These are phyloP conservation scores for Oxystoma pomonae DNA, from an alignment of 2,888 invertebrate species.

Conservation along the genomic window DNA sequence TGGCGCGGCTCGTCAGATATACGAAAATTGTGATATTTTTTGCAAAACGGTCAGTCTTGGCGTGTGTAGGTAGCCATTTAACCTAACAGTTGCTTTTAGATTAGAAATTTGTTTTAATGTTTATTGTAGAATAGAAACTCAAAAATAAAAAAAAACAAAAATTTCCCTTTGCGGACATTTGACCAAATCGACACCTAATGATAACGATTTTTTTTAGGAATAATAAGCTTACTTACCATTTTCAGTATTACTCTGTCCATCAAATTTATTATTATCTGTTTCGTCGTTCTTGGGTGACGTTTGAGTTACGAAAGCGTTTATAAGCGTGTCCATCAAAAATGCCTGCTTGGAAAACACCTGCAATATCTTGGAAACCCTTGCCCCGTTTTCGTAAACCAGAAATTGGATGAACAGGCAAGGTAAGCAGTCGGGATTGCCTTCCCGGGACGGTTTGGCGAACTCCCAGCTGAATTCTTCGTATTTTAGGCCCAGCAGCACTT, in stretches of 20 bases:
- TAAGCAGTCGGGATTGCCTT: slow-evolving; percentile 78
- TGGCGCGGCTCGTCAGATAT: no score
- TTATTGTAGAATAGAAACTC: no score
- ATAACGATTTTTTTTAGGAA: no score
- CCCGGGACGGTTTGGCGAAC: slow-evolving; percentile 81
- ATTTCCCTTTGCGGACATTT: no score
- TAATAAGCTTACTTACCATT: slow-evolving; percentile 40
- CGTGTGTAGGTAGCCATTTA: no score
- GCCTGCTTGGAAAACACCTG: slow-evolving; percentile 59
- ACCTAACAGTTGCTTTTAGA: no score
- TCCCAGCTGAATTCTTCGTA: slow-evolving; percentile 93
- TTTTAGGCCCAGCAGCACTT: slow-evolving; percentile 75
- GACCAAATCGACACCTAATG: no score
- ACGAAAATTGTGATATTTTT: no score
- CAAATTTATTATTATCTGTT: slow-evolving; percentile 43
- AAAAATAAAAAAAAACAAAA: no score
- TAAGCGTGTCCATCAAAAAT: slow-evolving; percentile 82
- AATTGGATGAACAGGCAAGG: slow-evolving; percentile 93
- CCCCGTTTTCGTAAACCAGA: slow-evolving; percentile 71
- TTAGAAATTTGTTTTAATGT: no score
- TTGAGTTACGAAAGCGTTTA: slow-evolving; percentile 65
- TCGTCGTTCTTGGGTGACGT: slow-evolving; percentile 39
- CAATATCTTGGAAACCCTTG: slow-evolving; percentile 76
- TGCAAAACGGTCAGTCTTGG: no score
- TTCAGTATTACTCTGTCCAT: slow-evolving; percentile 37